These are phyloP conservation scores for Ectropis crepuscularia DNA, from an alignment of 2,888 invertebrate species.

Conservation along the genomic window DNA sequence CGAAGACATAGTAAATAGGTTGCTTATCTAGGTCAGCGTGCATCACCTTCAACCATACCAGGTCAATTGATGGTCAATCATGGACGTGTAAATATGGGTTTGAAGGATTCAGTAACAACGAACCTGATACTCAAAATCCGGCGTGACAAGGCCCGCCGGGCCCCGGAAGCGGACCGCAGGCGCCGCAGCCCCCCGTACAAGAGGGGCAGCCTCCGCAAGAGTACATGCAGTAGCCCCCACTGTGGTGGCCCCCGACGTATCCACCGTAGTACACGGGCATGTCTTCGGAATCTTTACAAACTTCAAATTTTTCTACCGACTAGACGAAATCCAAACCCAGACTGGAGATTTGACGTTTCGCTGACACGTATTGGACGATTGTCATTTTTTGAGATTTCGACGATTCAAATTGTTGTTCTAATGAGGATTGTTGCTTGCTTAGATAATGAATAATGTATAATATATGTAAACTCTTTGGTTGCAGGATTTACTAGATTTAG, in stretches of 20 bases:
- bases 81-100: no score
- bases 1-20: no score
- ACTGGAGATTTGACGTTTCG: constrained; percentile 3
- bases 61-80: no score
- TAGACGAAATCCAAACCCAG: not conserved
- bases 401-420: not conserved
- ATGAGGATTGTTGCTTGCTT: no score
- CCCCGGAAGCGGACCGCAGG: constrained; percentile 51
- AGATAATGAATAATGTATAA: no score
- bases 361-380: not conserved
- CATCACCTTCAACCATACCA: no score
- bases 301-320: not conserved
- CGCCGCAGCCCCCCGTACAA: constrained; percentile 58
- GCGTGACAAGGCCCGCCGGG: constrained; percentile 54
- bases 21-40: no score
- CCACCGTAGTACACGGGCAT: constrained; percentile 76
- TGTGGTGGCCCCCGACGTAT: constrained; percentile 68
- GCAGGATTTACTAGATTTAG: no score
- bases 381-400: not conserved
- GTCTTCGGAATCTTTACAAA: not conserved
- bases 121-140: constrained; percentile 41
- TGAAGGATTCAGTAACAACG: not conserved
- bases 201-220: constrained; percentile 53
- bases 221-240: constrained; percentile 68
- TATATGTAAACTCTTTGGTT: no score